Conservation (phyloP, 1,140 invertebrate genomes). For the Ephestia elutella region DNA sequence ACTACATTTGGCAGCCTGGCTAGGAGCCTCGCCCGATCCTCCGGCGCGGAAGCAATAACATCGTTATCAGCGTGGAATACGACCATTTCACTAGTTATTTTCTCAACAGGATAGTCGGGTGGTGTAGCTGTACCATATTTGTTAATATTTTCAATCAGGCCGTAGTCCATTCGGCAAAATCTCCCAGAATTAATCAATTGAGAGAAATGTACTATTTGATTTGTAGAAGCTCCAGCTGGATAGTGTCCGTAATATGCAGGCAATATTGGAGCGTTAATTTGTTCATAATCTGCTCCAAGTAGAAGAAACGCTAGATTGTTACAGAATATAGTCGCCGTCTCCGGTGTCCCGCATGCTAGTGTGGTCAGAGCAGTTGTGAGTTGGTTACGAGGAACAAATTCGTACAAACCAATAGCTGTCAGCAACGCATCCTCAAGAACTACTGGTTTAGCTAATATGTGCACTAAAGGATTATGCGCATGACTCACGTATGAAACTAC, state of each 20-base stretch:
- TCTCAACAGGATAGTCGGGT: constrained; percentile 2
- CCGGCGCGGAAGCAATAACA: not conserved
- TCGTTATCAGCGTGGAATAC: not conserved
- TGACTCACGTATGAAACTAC: not conserved
- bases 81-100: not conserved
- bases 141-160: not conserved
- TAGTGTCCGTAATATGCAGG: not conserved
- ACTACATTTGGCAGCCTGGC: not conserved
- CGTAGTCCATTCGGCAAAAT: not conserved
- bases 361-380: not conserved
- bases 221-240: not conserved
- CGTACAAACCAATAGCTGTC: not conserved
- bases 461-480: not conserved
- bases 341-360: not conserved
- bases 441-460: not conserved
- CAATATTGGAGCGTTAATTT: not conserved
- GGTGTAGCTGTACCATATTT: not conserved
- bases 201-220: not conserved
- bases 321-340: not conserved
- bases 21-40: not conserved
- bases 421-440: not conserved
- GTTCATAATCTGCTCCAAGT: not conserved
- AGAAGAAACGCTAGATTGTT: not conserved
- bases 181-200: constrained; percentile 2
- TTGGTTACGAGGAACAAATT: not conserved